A percentile compares a stretch with the other conserved stretches of the same genome.
These are phyloP conservation scores for Tetragonisca angustula DNA, from an alignment of 2,888 invertebrate species.

Conservation along the genomic window DNA sequence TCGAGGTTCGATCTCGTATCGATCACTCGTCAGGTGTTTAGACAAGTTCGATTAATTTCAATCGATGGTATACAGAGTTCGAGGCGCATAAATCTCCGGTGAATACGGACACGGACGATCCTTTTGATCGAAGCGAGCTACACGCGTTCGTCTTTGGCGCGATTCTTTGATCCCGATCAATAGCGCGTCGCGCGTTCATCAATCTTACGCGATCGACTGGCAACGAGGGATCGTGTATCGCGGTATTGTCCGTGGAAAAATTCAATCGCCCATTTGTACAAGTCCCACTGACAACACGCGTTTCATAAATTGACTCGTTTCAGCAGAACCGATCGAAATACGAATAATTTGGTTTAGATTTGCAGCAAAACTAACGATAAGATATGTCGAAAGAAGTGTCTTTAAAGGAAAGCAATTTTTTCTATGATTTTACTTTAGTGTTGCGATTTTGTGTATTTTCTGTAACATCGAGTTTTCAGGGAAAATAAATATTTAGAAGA, in stretches of 20 bases:
- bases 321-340: neutral
- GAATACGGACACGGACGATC: constrained; percentile 43
- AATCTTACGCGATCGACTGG: constrained; percentile 28
- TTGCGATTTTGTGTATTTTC: neutral
- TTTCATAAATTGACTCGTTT: neutral
- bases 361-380: neutral
- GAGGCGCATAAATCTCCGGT: constrained; percentile 46
- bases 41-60: constrained; percentile 58
- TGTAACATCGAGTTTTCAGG: neutral
- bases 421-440: neutral
- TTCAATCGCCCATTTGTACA: constrained; percentile 24
- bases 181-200: constrained; percentile 30
- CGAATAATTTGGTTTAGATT: neutral
- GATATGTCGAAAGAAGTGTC: too few species aligned
- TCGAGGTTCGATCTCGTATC: constrained; percentile 43
- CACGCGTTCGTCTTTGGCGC: constrained; percentile 37
- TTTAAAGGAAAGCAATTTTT: neutral
- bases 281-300: too few species aligned
- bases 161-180: constrained; percentile 29
- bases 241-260: constrained; percentile 13
- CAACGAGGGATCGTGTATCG: constrained; percentile 9
- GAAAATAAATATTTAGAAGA: neutral
- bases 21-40: constrained; percentile 52
- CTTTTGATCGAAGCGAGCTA: constrained; percentile 36
- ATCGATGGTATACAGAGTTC: constrained; percentile 42